Evolutionary conservation across 2,113 vertebrate species (phyloP), one percentile per base, ranked within the genome.

Genomic region (Eptesicus fuscus): DNA sequence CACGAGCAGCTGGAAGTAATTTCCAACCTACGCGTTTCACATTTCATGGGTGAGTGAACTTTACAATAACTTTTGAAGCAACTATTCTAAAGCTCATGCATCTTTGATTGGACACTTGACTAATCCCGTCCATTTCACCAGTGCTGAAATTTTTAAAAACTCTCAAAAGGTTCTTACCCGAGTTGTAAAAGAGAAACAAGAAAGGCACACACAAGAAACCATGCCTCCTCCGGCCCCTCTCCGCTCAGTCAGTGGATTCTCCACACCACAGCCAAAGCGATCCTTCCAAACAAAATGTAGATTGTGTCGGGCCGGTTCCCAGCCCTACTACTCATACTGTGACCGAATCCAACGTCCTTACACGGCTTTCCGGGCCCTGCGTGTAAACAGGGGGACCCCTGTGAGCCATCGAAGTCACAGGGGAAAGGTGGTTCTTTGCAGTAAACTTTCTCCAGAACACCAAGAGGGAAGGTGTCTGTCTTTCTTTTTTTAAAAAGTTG

Each of bases 1-100:
- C 51, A 5, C 14, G 74, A 96, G 77, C 96, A 97, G 95, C 96
- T 97, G 96, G 93, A 93, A 97, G 96, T 90, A 30, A 96, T 97
- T 97, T 97, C 53, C 95, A 96, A 51, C 70, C 86, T 91, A 86
- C 83, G 79, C 86, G 79, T 83, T 96, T 94, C 79, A 80, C 76
- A 94, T 95, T 94, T 96, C 93, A 96, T 30, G 96, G 87, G 51
- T 91, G 93, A 83, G 49, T 85, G 93, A 83, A 89, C 89, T 95
- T 96, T 37, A 95, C 87, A 61, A 86, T 94, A 93, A 97, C 78
- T 94, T 96, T 69, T 35, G 53, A 92, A 85, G 93, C 77, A 69
- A 70, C 40, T 85, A 44, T 83, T 83, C 47, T 88, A 83, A 94
- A 94, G 83, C 63, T 69, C 56, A 44, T 70, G 63, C 78, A 65